Percentiles rank a stretch among this genome's conserved stretches.
Evolutionary conservation across 2,797 vertebrate genomes (phyloP).

Genomic region (Odontamblyopus lacepedii): DNA sequence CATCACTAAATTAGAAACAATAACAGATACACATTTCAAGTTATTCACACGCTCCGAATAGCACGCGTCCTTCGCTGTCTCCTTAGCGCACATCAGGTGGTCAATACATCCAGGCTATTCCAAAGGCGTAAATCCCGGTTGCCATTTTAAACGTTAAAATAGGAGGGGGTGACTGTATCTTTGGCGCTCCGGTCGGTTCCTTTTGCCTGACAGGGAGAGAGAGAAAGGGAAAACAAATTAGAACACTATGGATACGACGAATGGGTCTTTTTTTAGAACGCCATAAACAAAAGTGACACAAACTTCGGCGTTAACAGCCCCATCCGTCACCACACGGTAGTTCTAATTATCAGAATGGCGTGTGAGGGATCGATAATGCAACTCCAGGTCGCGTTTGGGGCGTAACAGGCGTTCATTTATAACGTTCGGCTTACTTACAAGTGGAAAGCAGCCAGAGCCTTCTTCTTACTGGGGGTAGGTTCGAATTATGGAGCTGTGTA

Average conservation of each 20-base stretch:
- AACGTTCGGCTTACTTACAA: constrained; percentile 71
- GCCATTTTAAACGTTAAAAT: constrained; percentile 67
- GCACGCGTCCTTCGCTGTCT: constrained; percentile 26
- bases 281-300: constrained; percentile 7
- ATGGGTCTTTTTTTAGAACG: constrained; percentile 27
- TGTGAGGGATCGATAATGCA: background rate
- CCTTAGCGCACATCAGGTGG: constrained; percentile 68
- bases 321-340: background rate
- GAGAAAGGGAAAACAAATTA: background rate
- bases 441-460: constrained; percentile 56
- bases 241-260: background rate
- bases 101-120: constrained; percentile 44
- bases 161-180: constrained; percentile 14
- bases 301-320: constrained; percentile 34
- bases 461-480: background rate
- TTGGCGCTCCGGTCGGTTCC: constrained; percentile 13
- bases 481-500: constrained; percentile 15
- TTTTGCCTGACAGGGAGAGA: background rate
- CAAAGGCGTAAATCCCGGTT: constrained; percentile 64
- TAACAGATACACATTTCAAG: background rate
- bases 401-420: constrained; percentile 44
- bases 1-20: constrained; percentile 56
- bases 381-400: background rate
- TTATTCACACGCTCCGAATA: constrained; percentile 35
- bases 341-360: background rate